Evolutionary conservation across 2,113 vertebrate genomes (phyloP).

Genomic region (Suricata suricatta): DNA sequence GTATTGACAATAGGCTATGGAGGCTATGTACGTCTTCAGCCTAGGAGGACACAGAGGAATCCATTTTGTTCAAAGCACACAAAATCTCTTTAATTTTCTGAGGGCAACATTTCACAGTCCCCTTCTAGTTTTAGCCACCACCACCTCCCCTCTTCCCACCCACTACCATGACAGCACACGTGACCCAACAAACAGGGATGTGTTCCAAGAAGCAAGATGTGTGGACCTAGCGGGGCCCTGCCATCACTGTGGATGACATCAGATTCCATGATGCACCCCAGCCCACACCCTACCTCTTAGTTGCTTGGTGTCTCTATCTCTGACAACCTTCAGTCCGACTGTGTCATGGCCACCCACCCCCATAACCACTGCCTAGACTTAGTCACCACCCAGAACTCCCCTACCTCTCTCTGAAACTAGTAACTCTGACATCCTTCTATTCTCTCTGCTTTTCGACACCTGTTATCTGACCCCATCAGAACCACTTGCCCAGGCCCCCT

Average conservation of each 20-base stretch:
- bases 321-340: not conserved
- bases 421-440: not conserved
- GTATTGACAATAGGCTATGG: not conserved
- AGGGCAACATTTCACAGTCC: not conserved
- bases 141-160: not conserved
- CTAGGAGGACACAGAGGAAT: not conserved
- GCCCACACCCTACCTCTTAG: not conserved
- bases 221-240: not conserved
- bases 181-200: not conserved
- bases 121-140: not conserved
- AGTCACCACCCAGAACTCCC: conserved; percentile 18
- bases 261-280: not conserved
- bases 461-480: not conserved
- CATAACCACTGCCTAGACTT: not conserved
- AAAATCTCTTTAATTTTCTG: not conserved
- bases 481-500: not conserved
- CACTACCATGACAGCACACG: not conserved
- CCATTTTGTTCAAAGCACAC: not conserved
- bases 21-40: not conserved
- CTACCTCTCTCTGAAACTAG: not conserved
- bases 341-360: not conserved
- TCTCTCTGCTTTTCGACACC: not conserved
- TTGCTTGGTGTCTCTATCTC: not conserved
- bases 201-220: not conserved
- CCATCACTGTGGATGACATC: not conserved